Percentiles rank a stretch among this genome's conserved stretches.
Conservation (phyloP, 2,888 invertebrate genomes). For the Synanthedon formicaeformis region DNA sequence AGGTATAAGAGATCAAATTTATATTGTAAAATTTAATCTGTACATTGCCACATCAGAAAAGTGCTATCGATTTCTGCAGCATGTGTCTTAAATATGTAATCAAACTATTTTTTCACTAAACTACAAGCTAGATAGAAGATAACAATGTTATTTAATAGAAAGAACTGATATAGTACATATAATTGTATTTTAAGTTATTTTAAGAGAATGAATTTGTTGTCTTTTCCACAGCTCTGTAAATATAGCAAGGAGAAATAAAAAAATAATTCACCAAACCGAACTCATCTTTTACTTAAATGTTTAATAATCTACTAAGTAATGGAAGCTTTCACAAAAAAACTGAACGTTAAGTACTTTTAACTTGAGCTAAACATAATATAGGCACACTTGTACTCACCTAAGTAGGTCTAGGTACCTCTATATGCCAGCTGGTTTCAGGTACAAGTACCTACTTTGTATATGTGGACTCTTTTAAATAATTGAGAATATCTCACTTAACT, state of each 20-base stretch:
- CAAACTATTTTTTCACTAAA: conserved; percentile 54
- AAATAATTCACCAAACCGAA: conserved; percentile 33
- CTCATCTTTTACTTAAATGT: not conserved
- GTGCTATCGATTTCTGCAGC: conserved; percentile 44
- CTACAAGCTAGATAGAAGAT: conserved; percentile 32
- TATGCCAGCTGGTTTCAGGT: too few species aligned
- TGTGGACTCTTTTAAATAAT: too few species aligned
- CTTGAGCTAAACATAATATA: too few species aligned
- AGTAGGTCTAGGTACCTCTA: too few species aligned
- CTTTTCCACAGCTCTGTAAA: conserved; percentile 66
- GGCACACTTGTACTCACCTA: too few species aligned
- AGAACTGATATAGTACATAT: conserved; percentile 49
- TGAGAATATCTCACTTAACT: too few species aligned
- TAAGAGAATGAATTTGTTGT: conserved; percentile 48
- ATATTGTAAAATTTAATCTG: conserved; percentile 28
- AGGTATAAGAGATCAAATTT: conserved; percentile 47
- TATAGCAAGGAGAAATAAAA: conserved; percentile 22
- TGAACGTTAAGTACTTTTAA: too few species aligned
- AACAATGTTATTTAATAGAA: conserved; percentile 5
- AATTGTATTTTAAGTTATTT: conserved; percentile 52
- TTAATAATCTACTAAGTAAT: too few species aligned
- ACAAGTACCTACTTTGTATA: too few species aligned
- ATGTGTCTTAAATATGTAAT: conserved; percentile 23
- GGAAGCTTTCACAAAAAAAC: too few species aligned
- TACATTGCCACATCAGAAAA: conserved; percentile 36